A percentile compares a stretch with the other conserved stretches of the same genome.
phyloP scores from a whole-genome alignment of 2,888 invertebrate genomes.

The Hipparchia sbordonii region DNA sequence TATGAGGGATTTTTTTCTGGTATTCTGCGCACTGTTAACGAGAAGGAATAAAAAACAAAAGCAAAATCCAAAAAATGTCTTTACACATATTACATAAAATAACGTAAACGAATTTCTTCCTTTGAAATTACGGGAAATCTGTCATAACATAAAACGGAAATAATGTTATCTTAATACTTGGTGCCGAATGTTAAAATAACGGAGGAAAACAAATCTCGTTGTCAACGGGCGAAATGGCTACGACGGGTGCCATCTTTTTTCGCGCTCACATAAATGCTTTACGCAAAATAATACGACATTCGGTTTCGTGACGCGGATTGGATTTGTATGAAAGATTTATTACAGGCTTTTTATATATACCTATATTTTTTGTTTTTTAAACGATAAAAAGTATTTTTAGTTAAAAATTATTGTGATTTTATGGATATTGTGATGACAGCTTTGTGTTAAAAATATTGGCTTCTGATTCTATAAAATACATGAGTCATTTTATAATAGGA shows the following conservation, averaged over 20 bases:
- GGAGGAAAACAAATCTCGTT: conserved; percentile 66
- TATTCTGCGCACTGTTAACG: no score
- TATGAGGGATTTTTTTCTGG: no score
- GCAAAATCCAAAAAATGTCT: not conserved
- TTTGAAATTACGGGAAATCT: conserved; percentile 10
- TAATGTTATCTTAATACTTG: conserved; percentile 35
- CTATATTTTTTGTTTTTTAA: no score
- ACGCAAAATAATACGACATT: conserved; percentile 11
- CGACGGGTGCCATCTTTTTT: conserved; percentile 49
- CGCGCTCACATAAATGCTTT: conserved; percentile 51
- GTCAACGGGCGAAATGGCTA: conserved; percentile 63
- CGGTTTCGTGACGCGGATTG: not conserved
- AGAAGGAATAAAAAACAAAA: no score
- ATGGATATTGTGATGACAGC: no score
- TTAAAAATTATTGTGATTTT: no score
- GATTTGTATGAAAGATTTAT: not conserved
- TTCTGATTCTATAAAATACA: no score
- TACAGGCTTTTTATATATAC: no score
- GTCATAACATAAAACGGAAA: conserved; percentile 20
- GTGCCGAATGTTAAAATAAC: conserved; percentile 39
- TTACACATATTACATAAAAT: not conserved
- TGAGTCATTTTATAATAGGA: no score
- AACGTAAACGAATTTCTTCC: not conserved
- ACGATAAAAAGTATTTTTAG: no score
- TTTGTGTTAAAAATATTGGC: no score